Evolutionary conservation across 2,888 invertebrate genomes (phyloP), one percentile per base, ranked within the genome.

Genomic region (Himalopsyche anomala): DNA sequence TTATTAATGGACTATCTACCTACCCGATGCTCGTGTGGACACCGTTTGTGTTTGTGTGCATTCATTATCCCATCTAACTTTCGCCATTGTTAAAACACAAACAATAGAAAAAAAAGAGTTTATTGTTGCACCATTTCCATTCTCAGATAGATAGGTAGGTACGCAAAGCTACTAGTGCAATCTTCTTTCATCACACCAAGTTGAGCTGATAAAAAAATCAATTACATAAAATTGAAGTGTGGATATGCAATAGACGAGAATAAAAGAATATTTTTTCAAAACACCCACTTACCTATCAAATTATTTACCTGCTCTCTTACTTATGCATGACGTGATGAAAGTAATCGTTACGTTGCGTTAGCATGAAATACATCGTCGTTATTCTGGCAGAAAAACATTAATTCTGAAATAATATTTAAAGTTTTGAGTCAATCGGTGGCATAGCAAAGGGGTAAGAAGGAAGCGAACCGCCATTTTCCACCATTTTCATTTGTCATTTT

Each of bases 61-160:
- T 79, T 86, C 85, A 86, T 88, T 87, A 84, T 87, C 81, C 80
- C 82, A 85, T 84, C 85, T 56, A 82, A 89, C 89, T 89, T 89
- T 89, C 89, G 87, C 89, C 89, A 89, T 89, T 89, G 88, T 88
- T 85, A 62, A 79, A 80, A 81, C 19, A 80, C 55, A 85, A 81
- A 89, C 89, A 89, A 89, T 89, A 85, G 87, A 81, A 83, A 84
- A 74, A 87, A 28, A 28, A 86, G 82, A 86, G 88, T 83, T 74
- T 84, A 87, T 86, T 88, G 87, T 86, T 87, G 74, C 88, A 85
- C 83, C 86, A 86, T 87, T 86, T 84, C 81, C 82, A 86, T 81
- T 84, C 84, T 82, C 86, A 69, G 17, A 36, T 36, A 38, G 17
- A 36, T 36, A 38, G 74, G 15, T 82, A 84, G 62, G 80, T 83